Base-by-base conservation (phyloP, 2,797 vertebrate genomes). In the Gymnoscopelus microlampas region DNA sequence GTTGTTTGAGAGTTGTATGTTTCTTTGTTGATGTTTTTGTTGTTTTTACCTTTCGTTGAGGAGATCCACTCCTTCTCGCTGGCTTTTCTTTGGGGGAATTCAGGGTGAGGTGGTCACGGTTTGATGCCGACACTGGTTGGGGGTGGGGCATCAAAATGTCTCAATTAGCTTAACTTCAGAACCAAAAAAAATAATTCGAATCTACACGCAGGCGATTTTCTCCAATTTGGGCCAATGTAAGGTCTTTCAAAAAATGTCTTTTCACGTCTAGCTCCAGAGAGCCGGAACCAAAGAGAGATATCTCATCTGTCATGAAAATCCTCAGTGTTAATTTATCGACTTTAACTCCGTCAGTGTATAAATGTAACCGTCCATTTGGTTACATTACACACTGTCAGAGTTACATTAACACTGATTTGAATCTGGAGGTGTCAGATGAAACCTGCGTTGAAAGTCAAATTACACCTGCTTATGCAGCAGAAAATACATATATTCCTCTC, bases 81-180 rank as follows among this genome's bases (percentile, higher is more conserved):
- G 84, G 82, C 80, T 88, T 67, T 89, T 87, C 68, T 67, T 83
- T 70, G 77, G 73, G 81, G 73, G 77, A 84, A 83, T 89, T 91
- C 87, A 90, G 86, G 87, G 84, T 89, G 71, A 85, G 83, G 85
- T 53, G 81, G 85, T 89, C 84, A 85, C 39, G 86, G 87, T 89
- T 92, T 88, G 83, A 91, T 89, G 82, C 83, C 72, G 59, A 80
- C 76, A 29, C 62, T 78, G 59, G 85, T 67, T 47, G 80, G 15
- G 29, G 61, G 84, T 29, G 26, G 26, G 80, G 79, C 3, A 48
- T 48, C 74, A 79, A 63, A 81, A 82, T 79, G 51, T 71, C 60
- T 72, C 39, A 71, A 83, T 71, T 69, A 64, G 54, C 58, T 48
- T 58, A 58, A 77, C 80, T 84, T 76, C 71, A 82, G 67, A 90